Base-by-base conservation (phyloP, 2,113 vertebrate species). In the Lepidothrix coronata region DNA sequence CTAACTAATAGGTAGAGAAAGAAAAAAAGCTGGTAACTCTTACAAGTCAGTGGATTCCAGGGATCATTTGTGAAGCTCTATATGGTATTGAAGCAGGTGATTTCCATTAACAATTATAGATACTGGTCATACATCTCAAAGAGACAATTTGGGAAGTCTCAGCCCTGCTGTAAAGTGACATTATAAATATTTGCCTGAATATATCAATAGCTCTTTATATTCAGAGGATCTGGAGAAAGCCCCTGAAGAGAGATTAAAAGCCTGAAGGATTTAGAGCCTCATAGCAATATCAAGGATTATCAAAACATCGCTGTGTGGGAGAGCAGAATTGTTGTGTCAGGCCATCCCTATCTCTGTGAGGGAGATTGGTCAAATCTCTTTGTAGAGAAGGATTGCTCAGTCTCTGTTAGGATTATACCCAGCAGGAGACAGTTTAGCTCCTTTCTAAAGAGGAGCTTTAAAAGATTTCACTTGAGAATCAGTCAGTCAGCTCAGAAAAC, bases 351-450 rank as follows among this genome's bases (percentile, higher is more conserved):
- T 57, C 62, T 95, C 81, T 6, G 9, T n/a, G 20, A 86, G 37
- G 41, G 54, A 90, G 59, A 54, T 66, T 71, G 88, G 87, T 28
- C 85, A 74, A 62, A 91, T 82, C 84, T 68, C 57, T 94, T 89
- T 88, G 91, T 89, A 91, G 65, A 51, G 55, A 77, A 81, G n/a
- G n/a, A 30, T 31, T 90, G 1, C 39, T 48, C 70, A 61, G 65
- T 48, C 57, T 87, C 77, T 6, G 1, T 48, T 77, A 91, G 65
- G 79, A 94, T 95, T 95, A 91, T 49, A 83, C 87, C 1, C 96
- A 96, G 94, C 91, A 88, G 93, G 94, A 94, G 87, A 81, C 49
- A 84, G 73, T 49, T 95, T 81, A 95, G 41, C 76, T 95, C 44
- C 46, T 82, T 90, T 92, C 18, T 27, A 67, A 81, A 94, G 19